Base-by-base conservation (phyloP, 2,113 vertebrate species). In the Sapayoa aenigma region DNA sequence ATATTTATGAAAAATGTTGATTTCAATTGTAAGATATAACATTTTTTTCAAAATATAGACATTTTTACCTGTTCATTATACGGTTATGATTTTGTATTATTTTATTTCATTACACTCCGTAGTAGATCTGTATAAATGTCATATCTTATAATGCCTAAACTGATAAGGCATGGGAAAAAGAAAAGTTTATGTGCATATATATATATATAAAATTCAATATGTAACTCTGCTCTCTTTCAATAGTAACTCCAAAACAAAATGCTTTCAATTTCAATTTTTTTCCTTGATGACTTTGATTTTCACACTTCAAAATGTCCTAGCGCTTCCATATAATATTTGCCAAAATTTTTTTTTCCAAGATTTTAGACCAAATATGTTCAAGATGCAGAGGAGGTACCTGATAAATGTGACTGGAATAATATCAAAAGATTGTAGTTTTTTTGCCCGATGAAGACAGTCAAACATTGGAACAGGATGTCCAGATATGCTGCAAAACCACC, bases 111-210 rank as follows among this genome's bases (percentile, higher is more conserved):
- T 73, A 35, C 47, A 47, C 8, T 81, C 28, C 42, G 20, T 65
- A 73, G 9, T 17, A n/a, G 2, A 3, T 76, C 23, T 86, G 5
- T 37, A 28, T 46, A 91, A 83, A 52, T 68, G 23, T 27, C 14
- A 2, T 59, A 46, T 52, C 9, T 27, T 33, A 12, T 41, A 63
- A 41, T 42, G 15, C 10, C 30, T 55, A 35, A 76, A 69, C 7
- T 71, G 11, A 22, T 49, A 27, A 9, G 3, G 19, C 16, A 49
- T 15, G 17, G 28, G 44, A 25, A 69, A 69, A 94, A 41, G n/a
- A n/a, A 50, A 82, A 82, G 5, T 8, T 14, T 4, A 15, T 23
- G 4, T 41, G 23, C 0, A 1, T 33, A 4, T 30, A 14, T 6
- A 41, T 3, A 44, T 22, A 22, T 9, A 33, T 3, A 13, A 66